phyloP scores from a whole-genome alignment of 2,113 vertebrate genomes.

The Chaetorhynchus papuensis region DNA sequence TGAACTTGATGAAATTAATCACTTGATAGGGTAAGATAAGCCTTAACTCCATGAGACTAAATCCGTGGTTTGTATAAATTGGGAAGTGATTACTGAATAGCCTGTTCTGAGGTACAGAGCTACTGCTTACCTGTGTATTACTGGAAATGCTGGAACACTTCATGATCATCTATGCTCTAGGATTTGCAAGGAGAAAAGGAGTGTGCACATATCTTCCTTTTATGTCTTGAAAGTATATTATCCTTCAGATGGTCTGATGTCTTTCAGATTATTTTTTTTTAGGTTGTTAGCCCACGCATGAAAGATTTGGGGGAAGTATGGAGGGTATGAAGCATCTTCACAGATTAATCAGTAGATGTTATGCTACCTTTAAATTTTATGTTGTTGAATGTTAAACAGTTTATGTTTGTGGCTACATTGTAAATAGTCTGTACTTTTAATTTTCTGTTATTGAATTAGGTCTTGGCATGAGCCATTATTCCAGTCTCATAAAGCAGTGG shows the following conservation, averaged over 20 bases:
- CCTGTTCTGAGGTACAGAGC: not conserved
- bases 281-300: not conserved
- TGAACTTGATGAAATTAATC: not conserved
- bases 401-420: not conserved
- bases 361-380: not conserved
- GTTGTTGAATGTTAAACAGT: not conserved
- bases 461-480: not conserved
- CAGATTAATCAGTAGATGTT: not conserved
- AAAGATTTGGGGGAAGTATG: not conserved
- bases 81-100: not conserved
- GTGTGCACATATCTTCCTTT: accelerated
- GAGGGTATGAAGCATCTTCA: not conserved
- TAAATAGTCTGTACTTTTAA: not conserved
- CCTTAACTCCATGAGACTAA: not conserved
- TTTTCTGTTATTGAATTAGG: not conserved
- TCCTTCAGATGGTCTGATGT: not conserved
- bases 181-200: not conserved
- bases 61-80: not conserved
- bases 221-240: not conserved
- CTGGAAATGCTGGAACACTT: not conserved
- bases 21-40: not conserved
- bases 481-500: not conserved
- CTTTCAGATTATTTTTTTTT: not conserved
- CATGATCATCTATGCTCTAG: accelerated
- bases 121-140: accelerated